Base-by-base conservation (phyloP, 2,888 invertebrate genomes). In the Apantesis nais region DNA sequence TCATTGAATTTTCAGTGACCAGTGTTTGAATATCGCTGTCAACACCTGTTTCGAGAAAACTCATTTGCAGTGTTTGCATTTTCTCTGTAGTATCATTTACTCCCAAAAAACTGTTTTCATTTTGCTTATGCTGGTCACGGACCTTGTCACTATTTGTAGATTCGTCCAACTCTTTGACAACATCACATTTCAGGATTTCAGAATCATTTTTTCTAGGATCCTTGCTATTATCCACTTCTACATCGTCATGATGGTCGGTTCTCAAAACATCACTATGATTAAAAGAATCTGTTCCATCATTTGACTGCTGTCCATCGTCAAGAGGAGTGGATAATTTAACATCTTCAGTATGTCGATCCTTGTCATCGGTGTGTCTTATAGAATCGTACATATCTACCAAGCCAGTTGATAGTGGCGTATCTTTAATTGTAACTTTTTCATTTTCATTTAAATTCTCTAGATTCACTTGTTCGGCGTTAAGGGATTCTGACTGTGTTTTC, bases 21-120 rank as follows among this genome's bases (percentile, higher is more conserved):
- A 80, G 67, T 61, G 77, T 75, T 31, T 66, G 55, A 7, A 78
- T 70, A 48, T 81, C 77, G 29, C 48, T 66, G 29, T 79, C 78
- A 29, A 65, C 52, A 60, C 73, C 66, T 25, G 44, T 48, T 48
- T 68, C 62, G 12, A 64, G 39, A 39, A 73, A 60, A 44, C 62
- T 48, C 31, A 41, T 19, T 16, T n/a, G 5, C 55, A 55, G 29
- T 2, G 16, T 55, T 3, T 37, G 14, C 25, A 3, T 31, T 55
- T 52, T 39, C n/a, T 34, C 66, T 12, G 7, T 25, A 31, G 29
- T 62, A 19, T 66, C 19, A 55, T 29, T 29, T 37, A 19, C 19
- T 22, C 39, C 41, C 5, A 44, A 5, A 37, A 29, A 12, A 9
- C 16, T 12, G 1, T 37, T 39, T 55, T 62, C 70, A 52, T 14